Percentiles rank a stretch among this genome's conserved stretches.
phyloP scores from a whole-genome alignment of 2,888 invertebrate species.

The Leptopilina syphax region DNA sequence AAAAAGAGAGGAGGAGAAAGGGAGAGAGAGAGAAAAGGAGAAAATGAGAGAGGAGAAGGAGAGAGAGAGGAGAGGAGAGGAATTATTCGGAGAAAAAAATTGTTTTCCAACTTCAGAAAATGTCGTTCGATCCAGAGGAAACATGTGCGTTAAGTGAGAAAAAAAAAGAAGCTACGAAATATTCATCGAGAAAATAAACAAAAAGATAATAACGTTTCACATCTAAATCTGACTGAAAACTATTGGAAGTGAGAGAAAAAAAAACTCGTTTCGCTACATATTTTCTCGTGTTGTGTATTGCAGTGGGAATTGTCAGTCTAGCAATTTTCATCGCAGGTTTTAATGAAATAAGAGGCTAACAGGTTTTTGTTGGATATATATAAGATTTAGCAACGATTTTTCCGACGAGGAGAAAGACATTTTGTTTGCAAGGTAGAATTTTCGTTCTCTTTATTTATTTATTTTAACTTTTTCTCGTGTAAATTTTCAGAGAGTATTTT shows the following conservation, averaged over 20 bases:
- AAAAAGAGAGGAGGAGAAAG: not conserved
- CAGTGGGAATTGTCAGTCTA: conserved; percentile 38
- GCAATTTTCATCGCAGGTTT: conserved; percentile 31
- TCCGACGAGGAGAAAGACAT: conserved; percentile 11
- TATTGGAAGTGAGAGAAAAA: conserved; percentile 5
- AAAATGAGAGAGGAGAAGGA: not conserved
- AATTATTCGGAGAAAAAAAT: not conserved
- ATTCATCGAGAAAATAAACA: conserved; percentile 20
- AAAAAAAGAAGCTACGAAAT: conserved; percentile 26
- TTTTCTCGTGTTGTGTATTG: conserved; percentile 16
- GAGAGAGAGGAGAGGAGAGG: not conserved
- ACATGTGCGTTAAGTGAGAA: conserved; percentile 21
- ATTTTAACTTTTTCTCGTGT: not conserved
- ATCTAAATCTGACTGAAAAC: conserved; percentile 34
- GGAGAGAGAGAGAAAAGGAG: not conserved
- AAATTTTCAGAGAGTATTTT: not conserved
- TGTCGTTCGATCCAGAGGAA: conserved; percentile 30
- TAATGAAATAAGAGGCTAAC: conserved; percentile 36
- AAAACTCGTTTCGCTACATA: conserved; percentile 38
- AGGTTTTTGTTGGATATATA: conserved; percentile 15
- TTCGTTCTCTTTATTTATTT: not conserved
- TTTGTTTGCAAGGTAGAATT: not conserved
- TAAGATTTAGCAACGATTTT: conserved; percentile 37
- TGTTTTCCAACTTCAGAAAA: conserved; percentile 19
- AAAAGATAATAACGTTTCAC: not conserved